Base-by-base conservation (phyloP, 2,797 vertebrate genomes). In the Acrocephalus scirpaceus region DNA sequence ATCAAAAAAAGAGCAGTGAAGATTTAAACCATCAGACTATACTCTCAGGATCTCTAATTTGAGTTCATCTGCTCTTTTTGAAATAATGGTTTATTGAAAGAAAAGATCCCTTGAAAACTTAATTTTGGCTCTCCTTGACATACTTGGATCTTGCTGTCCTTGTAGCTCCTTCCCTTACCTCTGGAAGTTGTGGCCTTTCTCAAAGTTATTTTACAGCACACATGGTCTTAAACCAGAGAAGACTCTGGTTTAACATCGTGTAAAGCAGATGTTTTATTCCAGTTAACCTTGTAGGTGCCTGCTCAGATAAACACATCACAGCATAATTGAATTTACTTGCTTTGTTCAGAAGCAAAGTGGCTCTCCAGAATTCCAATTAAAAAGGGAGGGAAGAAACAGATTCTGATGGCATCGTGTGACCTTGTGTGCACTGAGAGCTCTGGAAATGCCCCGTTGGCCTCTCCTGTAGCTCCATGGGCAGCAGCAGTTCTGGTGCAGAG, bases 71-170 rank as follows among this genome's bases (percentile, higher is more conserved):
- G 20, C 38, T 74, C 32, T 40, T 73, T 56, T 40, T 51, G 40
- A 89, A 85, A 29, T 58, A 89, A 76, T 25, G 36, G 11, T 21
- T 82, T 66, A 38, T 3, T 23, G 42, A 75, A 91, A 69, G 23
- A 51, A 64, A 77, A 60, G 34, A 64, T 92, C 18, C 26, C 36
- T 76, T 87, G 48, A 81, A 92, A 86, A 92, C 44, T 72, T 79
- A 48, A 62, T 69, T 94, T 86, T 88, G 21, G 9, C 62, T 93
- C 66, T 95, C 86, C 76, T 91, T 93, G 76, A 92, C 76, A 64
- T 44, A 70, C 42, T 75, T 88, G 83, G 16, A 54, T 90, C 48
- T 93, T 42, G 20, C 30, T 91, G 67, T 91, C 54, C 73, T 80
- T 91, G 72, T 45, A 73, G 64, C 53, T 58, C 5, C 70, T 72